Base-by-base conservation (phyloP, 2,797 vertebrate species). In the Alfaro cultratus region DNA sequence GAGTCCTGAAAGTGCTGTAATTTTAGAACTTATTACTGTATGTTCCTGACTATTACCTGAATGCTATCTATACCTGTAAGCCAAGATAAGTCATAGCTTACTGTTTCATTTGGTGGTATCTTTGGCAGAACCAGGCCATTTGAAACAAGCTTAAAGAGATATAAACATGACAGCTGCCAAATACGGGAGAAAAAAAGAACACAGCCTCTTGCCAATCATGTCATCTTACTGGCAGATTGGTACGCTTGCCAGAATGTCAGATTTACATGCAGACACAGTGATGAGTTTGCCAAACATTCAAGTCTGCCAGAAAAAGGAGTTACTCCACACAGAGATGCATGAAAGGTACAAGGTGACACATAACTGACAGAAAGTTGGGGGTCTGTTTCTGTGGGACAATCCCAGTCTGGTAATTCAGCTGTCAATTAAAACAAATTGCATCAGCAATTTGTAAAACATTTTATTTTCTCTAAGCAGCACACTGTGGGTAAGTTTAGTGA, bases 211-310 rank as follows among this genome's bases (percentile, higher is more conserved):
- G 91, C 90, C 90, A 93, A 86, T 93, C 91, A 91, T 88, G 90
- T 89, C 88, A 88, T 89, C 88, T 91, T 89, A 88, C 86, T 89
- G 88, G 89, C 86, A 87, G 91, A 93, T 92, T 88, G 83, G 78
- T 72, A 21, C 29, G 73, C 67, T 53, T 80, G 87, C 89, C 91
- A 93, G 90, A 41, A 90, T 86, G 85, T 85, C 77, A 86, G 90
- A 90, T 92, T 91, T 87, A 90, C 73, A 74, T 87, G 83, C 85
- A 87, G 91, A 92, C 88, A 81, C 87, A 68, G 80, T 64, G 85
- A 74, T 85, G 81, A 81, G 60, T 91, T 91, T 90, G 87, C 89
- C 91, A 88, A 92, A 92, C 74, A 73, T 79, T 64, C 81, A 82
- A 76, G 73, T 81, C 81, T 82, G 91, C 88, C 89, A 87, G 80